Conservation (phyloP, 1,140 invertebrate genomes). For the Pectinophora gossypiella region DNA sequence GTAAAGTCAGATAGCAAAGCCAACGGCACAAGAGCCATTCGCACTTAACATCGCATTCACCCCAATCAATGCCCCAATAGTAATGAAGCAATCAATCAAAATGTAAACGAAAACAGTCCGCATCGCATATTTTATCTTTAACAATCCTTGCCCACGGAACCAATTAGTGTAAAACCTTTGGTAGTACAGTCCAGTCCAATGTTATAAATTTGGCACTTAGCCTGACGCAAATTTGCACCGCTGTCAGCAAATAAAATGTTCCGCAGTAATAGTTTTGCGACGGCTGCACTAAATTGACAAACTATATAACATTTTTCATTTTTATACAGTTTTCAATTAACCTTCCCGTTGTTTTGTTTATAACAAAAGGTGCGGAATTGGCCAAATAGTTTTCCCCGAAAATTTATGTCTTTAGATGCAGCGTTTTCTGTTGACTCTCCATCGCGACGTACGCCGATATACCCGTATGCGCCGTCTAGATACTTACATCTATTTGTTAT, state of each 20-base stretch:
- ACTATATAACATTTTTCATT: slow-evolving; percentile 39
- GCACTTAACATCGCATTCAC: slow-evolving; percentile 1
- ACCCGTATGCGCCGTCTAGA: no score
- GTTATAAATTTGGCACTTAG: slow-evolving; percentile 73
- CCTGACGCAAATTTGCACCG: slow-evolving; percentile 68
- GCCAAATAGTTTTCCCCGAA: no score
- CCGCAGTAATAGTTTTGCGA: slow-evolving; percentile 36
- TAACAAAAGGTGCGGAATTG: neutral
- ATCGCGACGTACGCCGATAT: no score
- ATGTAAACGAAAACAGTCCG: slow-evolving; percentile 66
- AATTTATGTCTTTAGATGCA: no score
- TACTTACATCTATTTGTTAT: no score
- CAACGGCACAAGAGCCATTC: no score
- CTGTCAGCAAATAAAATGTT: slow-evolving; percentile 66
- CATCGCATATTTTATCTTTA: slow-evolving; percentile 73
- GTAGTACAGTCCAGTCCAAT: slow-evolving; percentile 51
- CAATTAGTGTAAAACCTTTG: slow-evolving; percentile 70
- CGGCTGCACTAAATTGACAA: slow-evolving; percentile 34
- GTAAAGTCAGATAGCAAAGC: no score
- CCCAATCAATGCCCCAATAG: slow-evolving; percentile 1
- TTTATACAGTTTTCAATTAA: slow-evolving; percentile 33
- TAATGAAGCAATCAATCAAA: slow-evolving; percentile 64
- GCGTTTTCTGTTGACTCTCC: no score
- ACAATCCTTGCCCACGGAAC: slow-evolving; percentile 67
- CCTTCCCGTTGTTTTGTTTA: slow-evolving; percentile 7